phyloP scores from a whole-genome alignment of 2,888 invertebrate genomes.

The Rhabditoides inermis region DNA sequence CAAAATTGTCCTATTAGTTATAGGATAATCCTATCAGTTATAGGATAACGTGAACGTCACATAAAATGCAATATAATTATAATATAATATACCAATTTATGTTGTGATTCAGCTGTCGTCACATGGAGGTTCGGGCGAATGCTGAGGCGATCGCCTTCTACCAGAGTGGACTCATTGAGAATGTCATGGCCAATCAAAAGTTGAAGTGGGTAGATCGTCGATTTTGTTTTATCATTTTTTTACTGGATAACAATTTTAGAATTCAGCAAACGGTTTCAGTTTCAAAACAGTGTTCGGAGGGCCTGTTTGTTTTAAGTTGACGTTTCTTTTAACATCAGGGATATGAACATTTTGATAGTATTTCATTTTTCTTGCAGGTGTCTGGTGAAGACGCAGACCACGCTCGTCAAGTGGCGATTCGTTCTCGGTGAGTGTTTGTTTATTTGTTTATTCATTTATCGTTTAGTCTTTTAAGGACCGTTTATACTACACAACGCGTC shows the following conservation, averaged over 20 bases:
- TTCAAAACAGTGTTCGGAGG: not conserved
- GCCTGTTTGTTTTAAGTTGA: not conserved
- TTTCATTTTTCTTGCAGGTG: not conserved
- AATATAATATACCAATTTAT: not conserved
- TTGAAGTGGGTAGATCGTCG: conserved; percentile 16
- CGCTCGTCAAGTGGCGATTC: conserved; percentile 41
- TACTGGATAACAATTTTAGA: conserved; percentile 1
- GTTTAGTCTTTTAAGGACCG: not conserved
- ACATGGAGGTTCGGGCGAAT: conserved; percentile 48
- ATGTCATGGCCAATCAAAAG: conserved; percentile 47
- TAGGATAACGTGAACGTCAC: too few relatives aligned
- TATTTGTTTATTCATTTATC: too few relatives aligned
- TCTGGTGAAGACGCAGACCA: conserved; percentile 25
- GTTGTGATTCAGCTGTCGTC: conserved; percentile 28
- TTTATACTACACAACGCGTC: too few relatives aligned
- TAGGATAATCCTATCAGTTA: too few relatives aligned
- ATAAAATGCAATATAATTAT: not conserved
- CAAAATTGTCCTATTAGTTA: too few relatives aligned
- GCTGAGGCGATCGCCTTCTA: conserved; percentile 48
- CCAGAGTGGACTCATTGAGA: conserved; percentile 45
- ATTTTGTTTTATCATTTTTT: not conserved
- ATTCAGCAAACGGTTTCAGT: not conserved
- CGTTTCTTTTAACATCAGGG: not conserved
- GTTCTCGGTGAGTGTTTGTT: too few relatives aligned
- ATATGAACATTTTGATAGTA: not conserved